Evolutionary conservation across 2,888 invertebrate species (phyloP), one percentile per base, ranked within the genome.

Genomic region (Petrolisthes cinctipes): DNA sequence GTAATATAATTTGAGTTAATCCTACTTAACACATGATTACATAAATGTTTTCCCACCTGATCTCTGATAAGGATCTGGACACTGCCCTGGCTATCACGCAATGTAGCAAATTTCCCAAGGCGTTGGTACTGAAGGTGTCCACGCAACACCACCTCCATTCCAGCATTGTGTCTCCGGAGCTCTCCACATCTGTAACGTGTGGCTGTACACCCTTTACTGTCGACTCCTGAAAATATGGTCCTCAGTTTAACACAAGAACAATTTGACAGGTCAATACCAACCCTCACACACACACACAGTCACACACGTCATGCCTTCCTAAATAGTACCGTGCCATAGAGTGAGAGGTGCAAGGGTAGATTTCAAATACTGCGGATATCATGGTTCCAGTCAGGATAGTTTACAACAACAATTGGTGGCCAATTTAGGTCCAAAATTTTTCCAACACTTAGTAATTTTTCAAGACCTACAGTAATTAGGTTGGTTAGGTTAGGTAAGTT

Each of bases 41-140:
- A 20, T 71, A 17, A 5, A 0, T n/a, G 79, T 20, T 79, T 84
- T 91, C 92, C 92, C 92, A 94, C 94, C 83, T 94, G 92, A 23
- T 95, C 93, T 23, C 94, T 93, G 76, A 97, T 92, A 83, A 97
- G 92, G 85, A 97, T 94, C 93, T 99, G 99, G 0, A 95, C 96
- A 14, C 95, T 93, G 0, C 99, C 99, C 93, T 98, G 97, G 0
- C 96, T 95, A 93, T 99, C 99, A 91, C 98, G 94, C 2, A 99
- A 93, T 2, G 97, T 94, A 5, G 98, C 92, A 93, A 99, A 99
- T 92, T 96, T 96, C 20, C 95, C 95, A 93, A 97, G 94, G 91
- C 99, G 94, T 91, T 95, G 95, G 93, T 95, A 97, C 92, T 98
- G 97, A 51, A 99, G 93, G 99, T 99, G 99, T 5, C 99, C 99